A percentile compares a stretch with the other conserved stretches of the same genome.
phyloP scores from a whole-genome alignment of 2,113 vertebrate genomes.

The Galbula dea region DNA sequence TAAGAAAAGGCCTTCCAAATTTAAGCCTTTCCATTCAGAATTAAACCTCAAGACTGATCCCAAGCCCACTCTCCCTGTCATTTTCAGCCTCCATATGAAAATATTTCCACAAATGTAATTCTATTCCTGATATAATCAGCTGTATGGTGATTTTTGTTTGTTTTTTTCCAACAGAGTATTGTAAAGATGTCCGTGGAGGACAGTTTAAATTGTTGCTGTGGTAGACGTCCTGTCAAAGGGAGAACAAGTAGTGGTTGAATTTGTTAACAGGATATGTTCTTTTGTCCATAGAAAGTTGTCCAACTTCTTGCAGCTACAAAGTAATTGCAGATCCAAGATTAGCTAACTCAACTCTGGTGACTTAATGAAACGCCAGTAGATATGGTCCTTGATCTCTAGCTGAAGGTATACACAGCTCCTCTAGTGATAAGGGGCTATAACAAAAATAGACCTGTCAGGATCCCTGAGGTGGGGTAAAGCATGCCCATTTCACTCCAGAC shows the following conservation, averaged over 20 bases:
- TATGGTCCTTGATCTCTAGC: neutral
- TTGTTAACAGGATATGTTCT: neutral
- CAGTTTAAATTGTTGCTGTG: neutral
- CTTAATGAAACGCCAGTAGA: neutral
- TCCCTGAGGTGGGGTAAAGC: neutral
- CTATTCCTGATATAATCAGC: neutral
- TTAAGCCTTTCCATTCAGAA: neutral
- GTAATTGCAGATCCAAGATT: neutral
- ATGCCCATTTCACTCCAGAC: neutral
- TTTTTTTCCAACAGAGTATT: neutral
- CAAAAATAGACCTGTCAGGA: conserved; percentile 28
- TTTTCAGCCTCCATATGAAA: neutral
- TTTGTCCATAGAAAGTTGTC: neutral
- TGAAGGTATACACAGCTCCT: neutral
- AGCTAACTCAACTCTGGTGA: neutral
- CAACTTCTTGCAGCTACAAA: neutral
- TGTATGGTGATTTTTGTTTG: no score
- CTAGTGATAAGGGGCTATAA: neutral
- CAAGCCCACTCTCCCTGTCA: neutral
- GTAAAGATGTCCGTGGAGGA: neutral
- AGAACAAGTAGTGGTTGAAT: neutral
- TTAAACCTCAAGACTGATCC: neutral
- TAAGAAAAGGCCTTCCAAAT: neutral
- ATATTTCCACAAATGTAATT: neutral
- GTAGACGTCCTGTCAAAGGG: neutral